Conservation (phyloP, 1,140 invertebrate species). For the Euschistus heros region DNA sequence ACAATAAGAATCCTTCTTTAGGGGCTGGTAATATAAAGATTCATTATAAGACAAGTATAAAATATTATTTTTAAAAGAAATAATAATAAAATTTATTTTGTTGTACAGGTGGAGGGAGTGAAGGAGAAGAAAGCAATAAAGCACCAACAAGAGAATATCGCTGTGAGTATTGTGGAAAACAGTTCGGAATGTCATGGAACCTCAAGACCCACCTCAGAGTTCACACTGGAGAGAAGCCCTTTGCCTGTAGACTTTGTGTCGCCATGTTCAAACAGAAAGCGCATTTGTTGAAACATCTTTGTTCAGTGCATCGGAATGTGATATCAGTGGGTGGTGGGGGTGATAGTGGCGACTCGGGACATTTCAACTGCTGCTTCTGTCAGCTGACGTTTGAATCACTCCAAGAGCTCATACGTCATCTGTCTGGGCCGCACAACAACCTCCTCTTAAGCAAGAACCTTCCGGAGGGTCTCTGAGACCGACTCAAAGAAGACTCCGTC, state of each 20-base stretch:
- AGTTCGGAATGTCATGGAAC: slow-evolving; percentile 84
- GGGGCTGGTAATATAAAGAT: too few relatives aligned
- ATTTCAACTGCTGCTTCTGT: slow-evolving; percentile 77
- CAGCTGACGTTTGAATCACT: slow-evolving; percentile 68
- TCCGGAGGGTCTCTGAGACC: slow-evolving; percentile 41
- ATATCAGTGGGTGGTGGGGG: slow-evolving; percentile 61
- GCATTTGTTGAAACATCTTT: slow-evolving; percentile 70
- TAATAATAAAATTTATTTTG: neutral
- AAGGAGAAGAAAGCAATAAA: slow-evolving; percentile 23
- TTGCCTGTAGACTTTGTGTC: slow-evolving; percentile 72
- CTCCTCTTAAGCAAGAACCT: slow-evolving; percentile 74
- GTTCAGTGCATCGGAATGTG: slow-evolving; percentile 73
- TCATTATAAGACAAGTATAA: too few relatives aligned
- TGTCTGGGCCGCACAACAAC: slow-evolving; percentile 76
- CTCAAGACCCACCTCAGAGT: slow-evolving; percentile 73
- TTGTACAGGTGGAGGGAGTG: slow-evolving; percentile 5
- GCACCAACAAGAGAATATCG: slow-evolving; percentile 59
- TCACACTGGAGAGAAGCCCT: slow-evolving; percentile 77
- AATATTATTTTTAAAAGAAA: too few relatives aligned
- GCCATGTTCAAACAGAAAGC: slow-evolving; percentile 85
- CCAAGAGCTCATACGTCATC: slow-evolving; percentile 69
- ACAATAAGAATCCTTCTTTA: neutral
- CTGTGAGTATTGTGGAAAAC: slow-evolving; percentile 77
- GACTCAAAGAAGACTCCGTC: neutral
- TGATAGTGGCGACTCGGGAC: slow-evolving; percentile 40